phyloP scores from a whole-genome alignment of 2,113 vertebrate genomes.

The Ictidomys tridecemlineatus region DNA sequence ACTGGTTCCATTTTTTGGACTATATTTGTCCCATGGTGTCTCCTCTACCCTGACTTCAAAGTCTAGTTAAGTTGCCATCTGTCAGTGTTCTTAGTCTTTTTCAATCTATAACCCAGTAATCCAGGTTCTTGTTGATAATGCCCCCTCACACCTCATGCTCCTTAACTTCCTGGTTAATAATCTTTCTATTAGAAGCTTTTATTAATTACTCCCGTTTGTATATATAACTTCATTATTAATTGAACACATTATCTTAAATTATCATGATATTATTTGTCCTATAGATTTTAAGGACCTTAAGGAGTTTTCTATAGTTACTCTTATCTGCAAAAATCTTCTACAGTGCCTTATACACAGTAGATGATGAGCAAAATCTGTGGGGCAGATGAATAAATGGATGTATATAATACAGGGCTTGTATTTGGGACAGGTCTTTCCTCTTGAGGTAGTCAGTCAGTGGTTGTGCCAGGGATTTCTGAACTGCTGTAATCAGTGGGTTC shows the following conservation, averaged over 20 bases:
- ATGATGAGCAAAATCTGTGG: conserved; percentile 14
- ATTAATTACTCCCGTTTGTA: conserved; percentile 18
- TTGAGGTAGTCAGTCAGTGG: neutral
- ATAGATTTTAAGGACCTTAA: conserved; percentile 45
- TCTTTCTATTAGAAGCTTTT: conserved; percentile 31
- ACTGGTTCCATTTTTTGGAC: conserved; percentile 17
- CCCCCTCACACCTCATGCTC: neutral
- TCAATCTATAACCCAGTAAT: neutral
- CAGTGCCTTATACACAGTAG: conserved; percentile 24
- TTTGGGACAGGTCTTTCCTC: neutral
- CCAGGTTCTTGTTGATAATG: neutral
- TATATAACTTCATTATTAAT: neutral
- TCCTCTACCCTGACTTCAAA: neutral
- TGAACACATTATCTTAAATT: conserved; percentile 46
- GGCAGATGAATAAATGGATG: conserved; percentile 32
- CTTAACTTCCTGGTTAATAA: neutral
- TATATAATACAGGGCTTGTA: neutral
- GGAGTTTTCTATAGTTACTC: conserved; percentile 44
- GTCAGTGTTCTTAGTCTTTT: neutral
- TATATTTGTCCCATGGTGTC: neutral
- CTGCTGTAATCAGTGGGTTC: conserved; percentile 12
- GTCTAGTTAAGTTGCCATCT: conserved; percentile 15
- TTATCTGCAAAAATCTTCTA: conserved; percentile 44
- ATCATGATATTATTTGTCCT: conserved; percentile 3
- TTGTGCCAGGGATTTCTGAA: conserved; percentile 18